Conservation (phyloP, 2,113 vertebrate genomes). For the Symphodus melops region DNA sequence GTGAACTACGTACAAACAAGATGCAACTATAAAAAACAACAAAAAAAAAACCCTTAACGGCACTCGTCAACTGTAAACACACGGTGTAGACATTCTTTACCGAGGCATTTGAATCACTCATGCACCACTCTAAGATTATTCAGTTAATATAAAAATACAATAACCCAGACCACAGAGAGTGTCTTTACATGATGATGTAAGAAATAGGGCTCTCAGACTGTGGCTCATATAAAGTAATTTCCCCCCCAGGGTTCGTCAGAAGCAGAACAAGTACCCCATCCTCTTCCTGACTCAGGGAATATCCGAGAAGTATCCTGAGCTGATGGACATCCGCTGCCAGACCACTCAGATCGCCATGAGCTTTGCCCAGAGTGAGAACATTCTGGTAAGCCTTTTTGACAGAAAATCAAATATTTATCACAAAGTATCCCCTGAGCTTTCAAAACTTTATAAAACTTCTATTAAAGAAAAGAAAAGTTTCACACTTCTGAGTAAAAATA, state of each 20-base stretch:
- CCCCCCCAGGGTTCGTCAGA: constrained; percentile 89
- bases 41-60: no score
- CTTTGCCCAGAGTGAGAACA: constrained; percentile 96
- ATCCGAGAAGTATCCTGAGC: constrained; percentile 89
- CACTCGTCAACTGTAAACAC: no score
- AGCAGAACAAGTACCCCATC: constrained; percentile 98
- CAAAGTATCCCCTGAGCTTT: neutral
- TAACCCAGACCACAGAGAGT: neutral
- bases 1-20: fast-evolving
- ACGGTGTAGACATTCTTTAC: no score
- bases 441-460: neutral
- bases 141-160: no score
- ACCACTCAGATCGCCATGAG: constrained; percentile 94
- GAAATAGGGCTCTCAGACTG: neutral
- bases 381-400: constrained; percentile 87
- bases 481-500: neutral
- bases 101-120: no score
- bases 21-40: no score
- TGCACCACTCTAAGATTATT: no score
- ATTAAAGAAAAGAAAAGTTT: neutral
- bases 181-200: neutral
- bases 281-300: constrained; percentile 97
- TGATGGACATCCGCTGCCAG: constrained; percentile 95
- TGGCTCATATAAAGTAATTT: neutral
- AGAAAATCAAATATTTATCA: neutral